phyloP scores from a whole-genome alignment of 2,797 vertebrate species.

The Remorina albescens region DNA sequence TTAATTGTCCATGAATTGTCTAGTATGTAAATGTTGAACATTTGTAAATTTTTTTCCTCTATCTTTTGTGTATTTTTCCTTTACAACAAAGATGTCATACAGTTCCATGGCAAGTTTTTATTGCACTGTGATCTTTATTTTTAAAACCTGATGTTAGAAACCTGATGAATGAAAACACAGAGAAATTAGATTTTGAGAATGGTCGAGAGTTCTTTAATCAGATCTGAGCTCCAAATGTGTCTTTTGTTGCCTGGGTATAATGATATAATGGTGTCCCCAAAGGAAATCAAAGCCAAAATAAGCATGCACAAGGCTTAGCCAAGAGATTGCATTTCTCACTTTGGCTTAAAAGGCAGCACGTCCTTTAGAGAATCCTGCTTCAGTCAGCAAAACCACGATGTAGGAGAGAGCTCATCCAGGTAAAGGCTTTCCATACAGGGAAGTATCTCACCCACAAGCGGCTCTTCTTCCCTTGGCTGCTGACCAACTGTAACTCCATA shows the following conservation, averaged over 20 bases:
- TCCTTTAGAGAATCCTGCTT: slow-evolving; percentile 7
- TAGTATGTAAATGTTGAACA: neutral
- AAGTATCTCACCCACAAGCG: neutral
- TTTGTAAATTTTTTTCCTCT: neutral
- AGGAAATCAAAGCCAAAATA: slow-evolving; percentile 47
- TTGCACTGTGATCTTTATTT: neutral
- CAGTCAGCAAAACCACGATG: slow-evolving; percentile 17
- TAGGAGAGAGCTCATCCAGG: slow-evolving; percentile 23
- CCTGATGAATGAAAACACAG: neutral
- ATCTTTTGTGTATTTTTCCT: neutral
- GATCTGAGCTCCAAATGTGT: slow-evolving; percentile 16
- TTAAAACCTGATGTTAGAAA: neutral
- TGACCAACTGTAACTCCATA: slow-evolving; percentile 24
- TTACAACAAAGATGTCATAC: neutral
- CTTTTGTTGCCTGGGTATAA: slow-evolving; percentile 37
- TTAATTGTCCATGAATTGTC: neutral
- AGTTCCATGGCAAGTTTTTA: neutral
- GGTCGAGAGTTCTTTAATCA: slow-evolving; percentile 5
- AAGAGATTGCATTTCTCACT: slow-evolving; percentile 36
- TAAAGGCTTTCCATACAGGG: slow-evolving; percentile 26
- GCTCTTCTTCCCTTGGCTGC: slow-evolving; percentile 29
- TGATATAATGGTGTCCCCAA: slow-evolving; percentile 22
- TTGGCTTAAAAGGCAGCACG: slow-evolving; percentile 25
- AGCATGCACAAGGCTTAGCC: slow-evolving; percentile 31
- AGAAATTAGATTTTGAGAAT: neutral